Base-by-base conservation (phyloP, 2,888 invertebrate genomes). In the Fissipunctia ypsillon region DNA sequence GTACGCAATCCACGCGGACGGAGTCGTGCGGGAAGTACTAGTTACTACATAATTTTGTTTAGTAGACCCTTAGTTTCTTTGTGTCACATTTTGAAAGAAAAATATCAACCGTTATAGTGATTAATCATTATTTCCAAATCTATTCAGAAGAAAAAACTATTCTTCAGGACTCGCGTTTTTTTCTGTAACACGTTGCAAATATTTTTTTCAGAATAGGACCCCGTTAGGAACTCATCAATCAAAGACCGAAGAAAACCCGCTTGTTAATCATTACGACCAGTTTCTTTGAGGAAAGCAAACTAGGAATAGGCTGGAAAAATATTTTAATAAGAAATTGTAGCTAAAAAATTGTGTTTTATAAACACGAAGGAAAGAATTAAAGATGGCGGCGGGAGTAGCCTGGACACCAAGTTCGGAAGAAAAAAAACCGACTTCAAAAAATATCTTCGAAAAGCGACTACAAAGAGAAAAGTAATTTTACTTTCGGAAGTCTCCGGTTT, bases 211-310 rank as follows among this genome's bases (percentile, higher is more conserved):
- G 78, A 78, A 78, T 56, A 35, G 7, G 22, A 43, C 56, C 19
- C 56, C 56, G 56, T 48, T 69, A 35, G 2, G 12, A 56, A 35
- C 50, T 35, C 78, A 70, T 74, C 48, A 78, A 74, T 74, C 78
- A 57, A 48, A 25, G 16, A 19, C 6, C 10, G 35, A 57, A 59
- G 28, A 69, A 43, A 76, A 76, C n/a, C 22, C 10, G 41, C 25
- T 71, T 19, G 25, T 38, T 71, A 71, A 48, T 3, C 28, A 80
- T 64, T 45, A 50, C 52, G 45, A 60, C 35, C 35, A 31, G 14
- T 41, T 57, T 35, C 25, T 68, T 41, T 25, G 41, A 69, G 19
- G 14, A 43, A 50, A 43, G 0, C 22, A 41, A 57, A 25, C 19
- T 57, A 35, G 16, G 2, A 38, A 35, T 9, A 28, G 14, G 16